phyloP scores from a whole-genome alignment of 2,888 invertebrate genomes.

The Tanypteryx hageni region DNA sequence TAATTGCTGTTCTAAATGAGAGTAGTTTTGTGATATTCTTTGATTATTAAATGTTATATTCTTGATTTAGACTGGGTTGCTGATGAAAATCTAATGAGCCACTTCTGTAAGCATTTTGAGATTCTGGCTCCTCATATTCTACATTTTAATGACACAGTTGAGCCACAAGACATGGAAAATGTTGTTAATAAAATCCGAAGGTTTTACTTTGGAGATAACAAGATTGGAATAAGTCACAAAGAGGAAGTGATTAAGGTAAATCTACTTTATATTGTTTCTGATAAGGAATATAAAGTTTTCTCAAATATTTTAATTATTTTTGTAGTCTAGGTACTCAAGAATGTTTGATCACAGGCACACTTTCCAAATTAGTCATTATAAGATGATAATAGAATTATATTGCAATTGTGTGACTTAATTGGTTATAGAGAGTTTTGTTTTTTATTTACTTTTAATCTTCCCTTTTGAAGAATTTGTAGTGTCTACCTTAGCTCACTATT shows the following conservation, averaged over 20 bases:
- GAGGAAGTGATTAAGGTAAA: conserved; percentile 61
- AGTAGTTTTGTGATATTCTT: no score
- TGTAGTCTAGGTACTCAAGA: no score
- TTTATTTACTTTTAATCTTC: no score
- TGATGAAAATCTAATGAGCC: conserved; percentile 75
- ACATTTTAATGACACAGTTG: conserved; percentile 80
- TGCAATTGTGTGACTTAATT: no score
- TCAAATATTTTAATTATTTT: no score
- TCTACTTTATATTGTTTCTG: not conserved
- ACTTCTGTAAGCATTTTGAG: conserved; percentile 79
- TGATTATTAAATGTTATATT: conserved; percentile 66
- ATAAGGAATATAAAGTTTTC: not conserved
- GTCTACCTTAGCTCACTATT: no score
- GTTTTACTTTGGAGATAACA: conserved; percentile 78
- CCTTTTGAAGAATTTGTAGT: no score
- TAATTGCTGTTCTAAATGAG: no score
- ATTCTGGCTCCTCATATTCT: conserved; percentile 80
- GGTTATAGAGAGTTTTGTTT: no score
- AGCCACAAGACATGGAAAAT: conserved; percentile 74
- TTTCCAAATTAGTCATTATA: no score
- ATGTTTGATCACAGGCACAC: no score
- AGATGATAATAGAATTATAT: no score
- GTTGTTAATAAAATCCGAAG: conserved; percentile 78
- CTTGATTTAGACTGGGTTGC: conserved; percentile 74
- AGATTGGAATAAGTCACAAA: conserved; percentile 68